A percentile compares a stretch with the other conserved stretches of the same genome.
Conservation (phyloP, 2,797 vertebrate genomes). For the Siniperca obscura region DNA sequence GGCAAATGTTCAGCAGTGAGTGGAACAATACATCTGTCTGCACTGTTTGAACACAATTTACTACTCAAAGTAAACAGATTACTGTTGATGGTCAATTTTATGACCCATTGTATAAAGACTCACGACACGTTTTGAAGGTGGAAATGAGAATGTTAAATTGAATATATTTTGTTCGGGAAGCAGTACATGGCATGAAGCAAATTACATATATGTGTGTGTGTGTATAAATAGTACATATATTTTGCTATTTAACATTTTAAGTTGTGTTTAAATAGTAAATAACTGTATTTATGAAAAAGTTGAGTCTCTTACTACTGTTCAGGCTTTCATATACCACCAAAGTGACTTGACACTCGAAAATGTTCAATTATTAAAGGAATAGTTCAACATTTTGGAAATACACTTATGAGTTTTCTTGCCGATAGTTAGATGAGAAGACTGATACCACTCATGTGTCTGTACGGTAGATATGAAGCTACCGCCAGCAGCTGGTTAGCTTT, state of each 20-base stretch:
- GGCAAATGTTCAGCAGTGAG: conserved; percentile 29
- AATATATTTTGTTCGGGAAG: background rate
- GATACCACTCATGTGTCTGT: background rate
- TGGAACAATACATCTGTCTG: conserved; percentile 48
- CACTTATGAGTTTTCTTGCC: too few species aligned
- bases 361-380: background rate
- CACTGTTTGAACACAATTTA: conserved; percentile 32
- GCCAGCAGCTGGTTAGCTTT: background rate
- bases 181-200: background rate
- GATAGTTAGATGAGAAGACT: background rate
- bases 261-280: background rate
- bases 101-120: conserved; percentile 14
- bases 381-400: background rate
- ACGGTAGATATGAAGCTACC: background rate
- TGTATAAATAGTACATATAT: too few species aligned
- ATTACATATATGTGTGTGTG: background rate
- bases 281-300: background rate
- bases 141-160: background rate
- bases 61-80: conserved; percentile 39
- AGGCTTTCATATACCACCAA: background rate
- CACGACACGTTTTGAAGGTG: background rate
- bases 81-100: conserved; percentile 31
- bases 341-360: background rate
- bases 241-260: background rate
- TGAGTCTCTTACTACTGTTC: background rate